Evolutionary conservation across 2,113 vertebrate genomes (phyloP).

Genomic region (Campylomormyrus tamandua): DNA sequence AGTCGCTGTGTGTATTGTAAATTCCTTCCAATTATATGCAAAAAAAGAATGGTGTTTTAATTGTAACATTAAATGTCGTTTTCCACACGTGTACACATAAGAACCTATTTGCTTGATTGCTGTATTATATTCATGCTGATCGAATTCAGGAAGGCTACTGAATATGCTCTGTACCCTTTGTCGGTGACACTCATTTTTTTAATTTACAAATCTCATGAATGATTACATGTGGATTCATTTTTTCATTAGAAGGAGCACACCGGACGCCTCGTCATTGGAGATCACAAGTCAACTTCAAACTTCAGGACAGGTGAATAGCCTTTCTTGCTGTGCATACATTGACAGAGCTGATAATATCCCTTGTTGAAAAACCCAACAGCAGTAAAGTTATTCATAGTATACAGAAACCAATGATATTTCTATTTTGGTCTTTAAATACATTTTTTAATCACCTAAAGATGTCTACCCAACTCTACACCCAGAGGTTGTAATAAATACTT

Average conservation of each 20-base stretch:
- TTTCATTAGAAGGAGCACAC: slow-evolving; percentile 57
- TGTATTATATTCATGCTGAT: not conserved
- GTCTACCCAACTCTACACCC: not conserved
- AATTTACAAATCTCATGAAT: not conserved
- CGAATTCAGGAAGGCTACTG: not conserved
- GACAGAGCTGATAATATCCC: not conserved
- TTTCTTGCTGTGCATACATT: not conserved
- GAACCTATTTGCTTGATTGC: not conserved
- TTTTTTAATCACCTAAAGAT: not conserved
- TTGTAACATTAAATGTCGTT: not conserved
- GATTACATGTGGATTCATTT: not conserved
- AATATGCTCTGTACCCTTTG: not conserved
- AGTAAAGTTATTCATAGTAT: not conserved
- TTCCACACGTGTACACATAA: not conserved
- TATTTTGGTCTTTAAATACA: not conserved
- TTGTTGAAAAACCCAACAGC: not conserved
- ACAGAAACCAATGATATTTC: not conserved
- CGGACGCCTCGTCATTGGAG: slow-evolving; percentile 63
- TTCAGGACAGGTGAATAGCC: slow-evolving; percentile 56
- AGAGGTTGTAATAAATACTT: not conserved
- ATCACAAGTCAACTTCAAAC: slow-evolving; percentile 63
- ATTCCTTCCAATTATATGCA: slow-evolving; percentile 5
- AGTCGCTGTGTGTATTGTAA: slow-evolving; percentile 11
- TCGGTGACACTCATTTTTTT: not conserved
- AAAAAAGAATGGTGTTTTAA: slow-evolving; percentile 1